Conservation (phyloP, 2,113 vertebrate genomes). For the Hippocampus guttulatus region DNA sequence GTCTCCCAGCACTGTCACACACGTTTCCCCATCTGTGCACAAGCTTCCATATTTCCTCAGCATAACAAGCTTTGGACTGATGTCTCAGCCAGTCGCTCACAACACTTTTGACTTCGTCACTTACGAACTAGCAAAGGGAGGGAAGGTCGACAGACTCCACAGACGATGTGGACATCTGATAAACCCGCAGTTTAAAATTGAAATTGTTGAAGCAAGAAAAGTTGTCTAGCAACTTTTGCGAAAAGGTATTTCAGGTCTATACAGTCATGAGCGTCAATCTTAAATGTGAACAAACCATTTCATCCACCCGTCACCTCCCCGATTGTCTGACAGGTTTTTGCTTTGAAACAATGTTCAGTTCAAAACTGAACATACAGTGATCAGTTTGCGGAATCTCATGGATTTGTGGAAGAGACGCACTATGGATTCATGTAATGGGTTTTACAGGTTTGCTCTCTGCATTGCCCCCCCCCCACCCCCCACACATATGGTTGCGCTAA, state of each 20-base stretch:
- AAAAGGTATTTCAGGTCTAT: not conserved
- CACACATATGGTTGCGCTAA: conserved; percentile 33
- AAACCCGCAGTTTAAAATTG: not conserved
- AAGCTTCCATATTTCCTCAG: too few relatives aligned
- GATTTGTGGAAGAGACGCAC: conserved; percentile 18
- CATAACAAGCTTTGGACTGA: too few relatives aligned
- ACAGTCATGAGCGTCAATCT: not conserved
- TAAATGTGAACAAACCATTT: not conserved
- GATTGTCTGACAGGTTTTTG: not conserved
- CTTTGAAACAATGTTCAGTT: conserved; percentile 30
- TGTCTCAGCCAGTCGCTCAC: too few relatives aligned
- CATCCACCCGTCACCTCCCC: conserved; percentile 12
- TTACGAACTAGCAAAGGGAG: conserved; percentile 34
- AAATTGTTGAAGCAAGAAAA: not conserved
- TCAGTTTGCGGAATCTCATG: conserved; percentile 7
- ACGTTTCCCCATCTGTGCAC: too few relatives aligned
- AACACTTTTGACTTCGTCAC: too few relatives aligned
- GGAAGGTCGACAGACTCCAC: conserved; percentile 5
- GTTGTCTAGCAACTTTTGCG: not conserved
- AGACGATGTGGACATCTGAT: conserved; percentile 10
- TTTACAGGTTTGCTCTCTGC: conserved; percentile 51
- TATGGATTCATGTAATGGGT: conserved; percentile 49
- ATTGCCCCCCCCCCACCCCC: not conserved
- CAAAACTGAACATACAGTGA: conserved; percentile 23
- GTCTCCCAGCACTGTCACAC: too few relatives aligned